These are phyloP conservation scores for Chrysopilus asiliformis DNA, from an alignment of 2,888 invertebrate genomes.

Conservation along the genomic window DNA sequence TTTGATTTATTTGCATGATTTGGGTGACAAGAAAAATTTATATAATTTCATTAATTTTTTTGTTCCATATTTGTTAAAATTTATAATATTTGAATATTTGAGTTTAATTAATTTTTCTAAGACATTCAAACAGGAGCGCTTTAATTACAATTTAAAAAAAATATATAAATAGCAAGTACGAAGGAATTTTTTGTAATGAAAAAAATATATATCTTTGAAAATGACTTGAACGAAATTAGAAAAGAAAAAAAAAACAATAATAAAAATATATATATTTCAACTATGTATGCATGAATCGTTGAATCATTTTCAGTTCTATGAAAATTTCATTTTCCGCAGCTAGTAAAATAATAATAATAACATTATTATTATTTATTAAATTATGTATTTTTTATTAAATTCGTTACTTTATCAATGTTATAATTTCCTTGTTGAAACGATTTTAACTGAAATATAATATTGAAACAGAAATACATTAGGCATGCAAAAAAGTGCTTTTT, in stretches of 20 bases:
- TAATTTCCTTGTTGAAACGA: no score
- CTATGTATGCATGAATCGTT: no score
- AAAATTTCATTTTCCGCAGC: no score
- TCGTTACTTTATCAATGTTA: no score
- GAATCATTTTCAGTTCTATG: no score
- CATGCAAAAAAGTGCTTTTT: no score
- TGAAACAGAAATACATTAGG: no score
- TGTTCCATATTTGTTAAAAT: conserved; percentile 1
- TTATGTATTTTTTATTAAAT: no score
- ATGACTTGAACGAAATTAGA: conserved; percentile 5
- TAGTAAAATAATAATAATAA: no score
- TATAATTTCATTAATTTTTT: conserved; percentile 3
- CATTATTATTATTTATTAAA: no score
- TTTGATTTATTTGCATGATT: conserved; percentile 5
- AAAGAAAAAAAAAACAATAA: conserved; percentile 6
- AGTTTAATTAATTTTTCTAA: conserved; percentile 5
- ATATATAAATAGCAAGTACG: conserved; percentile 7
- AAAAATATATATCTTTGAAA: conserved; percentile 4
- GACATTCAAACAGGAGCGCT: conserved; percentile 20
- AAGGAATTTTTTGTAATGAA: not conserved
- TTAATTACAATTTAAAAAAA: conserved; percentile 16
- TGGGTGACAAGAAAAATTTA: conserved; percentile 7
- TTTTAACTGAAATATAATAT: no score
- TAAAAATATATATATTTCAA: no score
- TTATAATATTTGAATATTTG: conserved; percentile 5